Base-by-base conservation (phyloP, 2,888 invertebrate genomes). In the Myopa tessellatipennis region DNA sequence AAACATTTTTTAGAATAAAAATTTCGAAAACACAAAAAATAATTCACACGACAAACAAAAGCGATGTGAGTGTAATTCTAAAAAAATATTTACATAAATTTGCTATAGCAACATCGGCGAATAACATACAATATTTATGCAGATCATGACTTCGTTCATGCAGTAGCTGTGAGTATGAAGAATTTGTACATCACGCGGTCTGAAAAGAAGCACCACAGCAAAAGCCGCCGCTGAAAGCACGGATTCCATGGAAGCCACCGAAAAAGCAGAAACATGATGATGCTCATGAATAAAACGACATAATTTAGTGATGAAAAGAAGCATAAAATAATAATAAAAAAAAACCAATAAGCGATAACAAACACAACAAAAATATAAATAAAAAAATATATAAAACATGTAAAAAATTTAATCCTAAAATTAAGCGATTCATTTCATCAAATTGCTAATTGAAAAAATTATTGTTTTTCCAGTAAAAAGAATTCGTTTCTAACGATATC, bases 221-320 rank as follows among this genome's bases (percentile, higher is more conserved):
- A 38, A 26, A 50, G 34, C 18, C 18, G 18, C 4, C 50, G 34
- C 50, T 16, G 36, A 69, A 38, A 45, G 40, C 18, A 18, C 70
- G 50, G 6, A 18, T 60, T 10, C 45, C 10, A 26, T 55, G 14
- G 26, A 18, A 18, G 60, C 60, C n/a, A 40, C 14, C 61, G 60
- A 4, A 2, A 60, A 7, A 4, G 16, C 26, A 60, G 18, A 38
- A 60, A 60, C 72, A 40, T 68, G 67, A 50, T 74, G 65, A 65
- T 36, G 65, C 74, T 74, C 74, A 74, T 74, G 74, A 74, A 74
- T 74, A 74, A 74, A 74, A 63, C 38, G 14, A 38, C 65, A 36
- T 65, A 65, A 65, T 65, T 65, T 65, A 65, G 38, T 10, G 61
- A 18, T 38, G 40, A 73, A 73, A 36, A 40, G 14, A n/a, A 38